Conservation (phyloP, 2,888 invertebrate genomes). For the Arenicola marina region DNA sequence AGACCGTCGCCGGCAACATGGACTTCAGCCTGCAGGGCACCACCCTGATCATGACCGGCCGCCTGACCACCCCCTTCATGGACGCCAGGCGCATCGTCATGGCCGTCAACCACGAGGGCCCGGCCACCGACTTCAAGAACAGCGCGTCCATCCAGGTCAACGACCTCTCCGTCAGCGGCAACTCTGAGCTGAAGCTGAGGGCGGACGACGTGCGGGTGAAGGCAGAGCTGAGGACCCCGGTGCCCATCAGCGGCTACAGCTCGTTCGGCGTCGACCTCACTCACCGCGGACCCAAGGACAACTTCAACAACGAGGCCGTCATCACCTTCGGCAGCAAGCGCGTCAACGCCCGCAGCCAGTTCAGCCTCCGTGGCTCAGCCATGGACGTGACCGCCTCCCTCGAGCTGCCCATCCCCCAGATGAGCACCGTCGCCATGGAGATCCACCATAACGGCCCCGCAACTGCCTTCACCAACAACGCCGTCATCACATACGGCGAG, state of each 20-base stretch:
- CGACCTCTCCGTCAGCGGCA: neutral
- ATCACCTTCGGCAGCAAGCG: neutral
- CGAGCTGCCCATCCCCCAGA: slow-evolving; percentile 7
- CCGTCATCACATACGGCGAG: slow-evolving; percentile 11
- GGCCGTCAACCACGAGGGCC: slow-evolving; percentile 17
- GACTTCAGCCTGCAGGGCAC: neutral
- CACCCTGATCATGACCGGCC: neutral
- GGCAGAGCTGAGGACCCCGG: neutral
- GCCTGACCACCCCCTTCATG: slow-evolving; percentile 7
- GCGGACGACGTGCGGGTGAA: neutral
- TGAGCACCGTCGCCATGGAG: neutral
- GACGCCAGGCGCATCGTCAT: neutral
- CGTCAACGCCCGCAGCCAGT: neutral
- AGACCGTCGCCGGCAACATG: slow-evolving; percentile 1
- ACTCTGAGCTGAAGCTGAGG: slow-evolving; percentile 1
- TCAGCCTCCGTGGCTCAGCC: neutral
- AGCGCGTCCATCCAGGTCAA: neutral
- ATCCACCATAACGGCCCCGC: slow-evolving; percentile 17
- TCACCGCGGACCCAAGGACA: slow-evolving; percentile 14
- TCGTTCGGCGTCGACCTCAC: neutral
- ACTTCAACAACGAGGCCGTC: slow-evolving; percentile 12
- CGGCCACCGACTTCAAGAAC: slow-evolving; percentile 20
- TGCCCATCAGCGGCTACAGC: neutral
- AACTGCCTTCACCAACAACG: slow-evolving; percentile 16
- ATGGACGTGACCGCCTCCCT: neutral